Conservation (phyloP, 2,888 invertebrate genomes). For the Camptogramma bilineatum region DNA sequence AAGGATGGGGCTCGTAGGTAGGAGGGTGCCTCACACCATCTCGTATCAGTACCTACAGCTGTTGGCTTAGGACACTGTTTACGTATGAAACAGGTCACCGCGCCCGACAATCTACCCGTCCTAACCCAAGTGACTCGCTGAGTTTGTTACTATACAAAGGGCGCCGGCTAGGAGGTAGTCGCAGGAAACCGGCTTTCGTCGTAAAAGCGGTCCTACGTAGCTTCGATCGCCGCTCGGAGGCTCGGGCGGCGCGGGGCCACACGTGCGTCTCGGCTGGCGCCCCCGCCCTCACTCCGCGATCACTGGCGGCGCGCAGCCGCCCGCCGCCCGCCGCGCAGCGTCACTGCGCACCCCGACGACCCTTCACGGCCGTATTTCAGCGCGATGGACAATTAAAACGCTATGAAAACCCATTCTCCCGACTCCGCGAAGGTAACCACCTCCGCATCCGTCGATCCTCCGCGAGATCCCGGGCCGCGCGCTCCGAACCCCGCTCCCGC, state of each 20-base stretch:
- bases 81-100: slow-evolving; percentile 16
- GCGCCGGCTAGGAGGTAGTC: background rate
- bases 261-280: slow-evolving; percentile 40
- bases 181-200: slow-evolving; percentile 13
- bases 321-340: slow-evolving; percentile 60
- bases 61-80: slow-evolving; percentile 11
- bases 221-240: background rate
- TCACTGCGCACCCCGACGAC: slow-evolving; percentile 66
- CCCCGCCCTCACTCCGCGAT: slow-evolving; percentile 47
- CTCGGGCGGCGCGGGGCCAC: slow-evolving; percentile 12
- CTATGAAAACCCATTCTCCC: slow-evolving; percentile 64
- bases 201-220: background rate
- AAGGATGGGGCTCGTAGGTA: slow-evolving; percentile 31
- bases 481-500: slow-evolving; percentile 46
- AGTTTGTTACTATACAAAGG: background rate
- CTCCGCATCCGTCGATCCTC: slow-evolving; percentile 44
- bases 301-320: slow-evolving; percentile 49
- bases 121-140: background rate
- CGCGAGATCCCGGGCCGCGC: slow-evolving; percentile 37
- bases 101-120: background rate
- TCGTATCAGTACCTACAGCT: slow-evolving; percentile 22
- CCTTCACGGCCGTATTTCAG: slow-evolving; percentile 68
- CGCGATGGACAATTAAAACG: slow-evolving; percentile 69
- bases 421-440: slow-evolving; percentile 67
- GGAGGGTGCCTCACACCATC: slow-evolving; percentile 32